These are phyloP conservation scores for Todus mexicanus DNA, from an alignment of 2,797 vertebrate genomes.

Conservation along the genomic window DNA sequence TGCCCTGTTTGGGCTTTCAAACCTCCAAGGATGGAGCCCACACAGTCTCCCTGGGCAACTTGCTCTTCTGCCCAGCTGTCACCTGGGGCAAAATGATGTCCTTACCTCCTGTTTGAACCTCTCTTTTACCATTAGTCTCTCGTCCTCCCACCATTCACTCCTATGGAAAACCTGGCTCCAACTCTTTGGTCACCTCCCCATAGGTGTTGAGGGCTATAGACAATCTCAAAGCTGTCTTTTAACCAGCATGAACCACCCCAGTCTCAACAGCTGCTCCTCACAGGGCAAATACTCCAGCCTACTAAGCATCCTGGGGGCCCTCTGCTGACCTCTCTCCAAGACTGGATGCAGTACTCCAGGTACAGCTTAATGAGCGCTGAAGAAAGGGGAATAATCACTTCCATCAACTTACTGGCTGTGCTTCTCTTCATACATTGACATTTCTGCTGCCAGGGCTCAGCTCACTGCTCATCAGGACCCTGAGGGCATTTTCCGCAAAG, in stretches of 20 bases:
- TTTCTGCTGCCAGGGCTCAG: not conserved
- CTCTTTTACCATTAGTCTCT: not conserved
- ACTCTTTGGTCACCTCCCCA: rapidly evolving
- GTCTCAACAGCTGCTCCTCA: not conserved
- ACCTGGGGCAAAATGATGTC: rapidly evolving
- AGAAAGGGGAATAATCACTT: not conserved
- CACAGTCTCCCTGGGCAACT: not conserved
- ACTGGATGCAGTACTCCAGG: not conserved
- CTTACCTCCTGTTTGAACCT: not conserved
- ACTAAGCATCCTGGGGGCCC: not conserved
- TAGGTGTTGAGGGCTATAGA: not conserved
- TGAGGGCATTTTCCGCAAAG: not conserved
- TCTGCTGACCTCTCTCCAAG: not conserved
- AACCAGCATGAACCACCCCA: not conserved
- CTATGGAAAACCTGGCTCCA: not conserved
- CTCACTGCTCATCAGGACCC: not conserved
- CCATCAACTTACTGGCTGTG: not conserved
- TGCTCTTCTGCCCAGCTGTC: not conserved
- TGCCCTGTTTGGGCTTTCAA: not conserved
- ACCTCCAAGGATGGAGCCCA: not conserved
- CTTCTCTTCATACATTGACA: not conserved
- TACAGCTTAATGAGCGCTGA: not conserved
- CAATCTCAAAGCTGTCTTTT: not conserved
- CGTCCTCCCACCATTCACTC: too few species aligned
- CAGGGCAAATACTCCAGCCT: too few species aligned